A percentile compares a stretch with the other conserved stretches of the same genome.
These are phyloP conservation scores for Xanthia togata DNA, from an alignment of 2,888 invertebrate genomes.

Conservation along the genomic window DNA sequence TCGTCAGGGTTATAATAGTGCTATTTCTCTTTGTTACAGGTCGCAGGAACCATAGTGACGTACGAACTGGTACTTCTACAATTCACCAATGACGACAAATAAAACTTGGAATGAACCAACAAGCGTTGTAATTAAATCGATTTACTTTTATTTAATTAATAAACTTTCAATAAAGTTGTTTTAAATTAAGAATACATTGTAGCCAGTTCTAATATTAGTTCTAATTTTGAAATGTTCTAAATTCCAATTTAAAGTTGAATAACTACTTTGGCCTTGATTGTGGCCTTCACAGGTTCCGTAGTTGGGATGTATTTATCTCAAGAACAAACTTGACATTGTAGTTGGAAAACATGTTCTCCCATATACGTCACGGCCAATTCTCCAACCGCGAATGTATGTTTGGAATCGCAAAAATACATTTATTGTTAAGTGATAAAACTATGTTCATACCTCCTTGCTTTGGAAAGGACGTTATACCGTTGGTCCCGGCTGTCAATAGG, in stretches of 20 bases:
- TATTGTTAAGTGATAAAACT: too few relatives aligned
- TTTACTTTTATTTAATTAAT: slow-evolving; percentile 18
- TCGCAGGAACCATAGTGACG: slow-evolving; percentile 80
- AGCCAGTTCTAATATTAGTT: slow-evolving; percentile 13
- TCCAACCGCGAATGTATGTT: too few relatives aligned
- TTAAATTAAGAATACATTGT: slow-evolving; percentile 13
- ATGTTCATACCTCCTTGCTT: too few relatives aligned
- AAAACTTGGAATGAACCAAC: neutral
- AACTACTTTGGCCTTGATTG: neutral
- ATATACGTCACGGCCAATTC: too few relatives aligned
- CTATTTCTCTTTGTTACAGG: slow-evolving; percentile 69
- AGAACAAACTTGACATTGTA: too few relatives aligned
- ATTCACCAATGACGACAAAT: slow-evolving; percentile 65
- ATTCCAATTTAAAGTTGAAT: slow-evolving; percentile 40
- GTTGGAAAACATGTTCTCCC: too few relatives aligned
- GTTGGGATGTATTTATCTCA: too few relatives aligned
- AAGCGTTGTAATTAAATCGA: neutral
- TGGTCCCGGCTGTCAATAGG: too few relatives aligned
- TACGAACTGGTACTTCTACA: slow-evolving; percentile 83
- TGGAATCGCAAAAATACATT: too few relatives aligned
- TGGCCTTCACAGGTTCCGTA: too few relatives aligned
- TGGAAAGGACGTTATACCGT: too few relatives aligned
- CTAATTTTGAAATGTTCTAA: slow-evolving; percentile 23
- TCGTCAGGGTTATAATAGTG: neutral
- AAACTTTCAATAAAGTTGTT: slow-evolving; percentile 8